Conservation (phyloP, 2,888 invertebrate genomes). For the Hydrotaea diabolus region DNA sequence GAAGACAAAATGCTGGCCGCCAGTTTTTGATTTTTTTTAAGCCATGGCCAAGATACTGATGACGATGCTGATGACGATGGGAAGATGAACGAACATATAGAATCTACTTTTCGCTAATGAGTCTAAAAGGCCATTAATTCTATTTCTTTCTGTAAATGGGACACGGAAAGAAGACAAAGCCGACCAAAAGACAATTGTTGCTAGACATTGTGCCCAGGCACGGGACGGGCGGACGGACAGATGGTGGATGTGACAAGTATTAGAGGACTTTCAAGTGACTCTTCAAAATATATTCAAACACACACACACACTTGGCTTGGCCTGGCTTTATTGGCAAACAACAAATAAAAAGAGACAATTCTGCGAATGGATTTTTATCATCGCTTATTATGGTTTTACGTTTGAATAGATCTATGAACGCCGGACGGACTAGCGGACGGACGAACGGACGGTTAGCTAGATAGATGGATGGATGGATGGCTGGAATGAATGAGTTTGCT, state of each 20-base stretch:
- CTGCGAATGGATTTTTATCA: slow-evolving; percentile 65
- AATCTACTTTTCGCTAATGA: slow-evolving; percentile 60
- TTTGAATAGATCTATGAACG: slow-evolving; percentile 45
- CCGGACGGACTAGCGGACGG: neutral
- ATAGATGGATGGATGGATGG: slow-evolving; percentile 1
- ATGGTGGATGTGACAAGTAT: slow-evolving; percentile 49
- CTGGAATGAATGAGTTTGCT: neutral
- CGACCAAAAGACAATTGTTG: slow-evolving; percentile 27
- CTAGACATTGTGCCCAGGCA: neutral
- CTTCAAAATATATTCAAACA: slow-evolving; percentile 36
- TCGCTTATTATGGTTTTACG: slow-evolving; percentile 55
- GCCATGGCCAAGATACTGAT: slow-evolving; percentile 15
- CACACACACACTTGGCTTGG: neutral
- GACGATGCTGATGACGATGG: neutral
- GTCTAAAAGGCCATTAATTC: slow-evolving; percentile 54
- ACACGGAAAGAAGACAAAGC: slow-evolving; percentile 7
- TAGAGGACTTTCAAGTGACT: slow-evolving; percentile 40
- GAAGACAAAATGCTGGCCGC: slow-evolving; percentile 3
- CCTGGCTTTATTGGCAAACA: slow-evolving; percentile 58
- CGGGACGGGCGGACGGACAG: slow-evolving; percentile 11
- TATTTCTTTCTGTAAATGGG: slow-evolving; percentile 25
- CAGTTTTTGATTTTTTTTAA: neutral
- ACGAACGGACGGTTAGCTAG: neutral
- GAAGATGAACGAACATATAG: slow-evolving; percentile 59
- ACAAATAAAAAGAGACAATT: slow-evolving; percentile 57